Conservation (phyloP, 2,113 vertebrate species). For the Gasterosteus nipponicus region DNA sequence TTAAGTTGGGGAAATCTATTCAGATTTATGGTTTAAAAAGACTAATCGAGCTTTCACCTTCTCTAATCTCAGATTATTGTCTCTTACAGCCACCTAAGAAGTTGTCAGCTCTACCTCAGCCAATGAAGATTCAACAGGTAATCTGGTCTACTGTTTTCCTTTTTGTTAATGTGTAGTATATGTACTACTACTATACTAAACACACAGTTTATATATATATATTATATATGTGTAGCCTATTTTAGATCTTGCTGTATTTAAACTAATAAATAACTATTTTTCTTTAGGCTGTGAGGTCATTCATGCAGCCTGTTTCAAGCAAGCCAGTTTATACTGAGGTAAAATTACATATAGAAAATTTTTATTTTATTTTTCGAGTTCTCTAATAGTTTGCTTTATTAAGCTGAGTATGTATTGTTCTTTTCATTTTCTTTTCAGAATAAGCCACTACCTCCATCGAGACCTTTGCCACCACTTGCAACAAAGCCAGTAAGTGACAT, state of each 20-base stretch:
- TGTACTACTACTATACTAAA: too few relatives aligned
- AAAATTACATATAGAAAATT: slow-evolving; percentile 1
- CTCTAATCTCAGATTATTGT: slow-evolving; percentile 14
- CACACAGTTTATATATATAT: too few relatives aligned
- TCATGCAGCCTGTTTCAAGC: slow-evolving; percentile 46
- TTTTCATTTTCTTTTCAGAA: slow-evolving; percentile 43
- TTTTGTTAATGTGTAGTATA: background rate
- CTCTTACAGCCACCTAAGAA: slow-evolving; percentile 69
- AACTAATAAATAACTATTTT: slow-evolving; percentile 27
- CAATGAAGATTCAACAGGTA: slow-evolving; percentile 66
- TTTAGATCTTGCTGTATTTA: background rate
- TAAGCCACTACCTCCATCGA: slow-evolving; percentile 78
- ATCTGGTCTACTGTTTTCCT: background rate
- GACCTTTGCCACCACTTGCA: slow-evolving; percentile 79
- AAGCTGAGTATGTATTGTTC: background rate
- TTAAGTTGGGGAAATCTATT: background rate
- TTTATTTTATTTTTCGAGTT: background rate
- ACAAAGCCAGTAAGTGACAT: slow-evolving; percentile 70
- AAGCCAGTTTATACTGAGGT: slow-evolving; percentile 65
- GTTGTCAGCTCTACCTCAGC: slow-evolving; percentile 28
- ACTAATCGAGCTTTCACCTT: background rate
- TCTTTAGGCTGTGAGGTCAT: slow-evolving; percentile 66
- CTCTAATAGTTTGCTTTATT: background rate
- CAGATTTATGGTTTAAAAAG: background rate
- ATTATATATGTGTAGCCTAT: background rate